Evolutionary conservation across 2,113 vertebrate species (phyloP), one percentile per base, ranked within the genome.

Genomic region (Struthio camelus): DNA sequence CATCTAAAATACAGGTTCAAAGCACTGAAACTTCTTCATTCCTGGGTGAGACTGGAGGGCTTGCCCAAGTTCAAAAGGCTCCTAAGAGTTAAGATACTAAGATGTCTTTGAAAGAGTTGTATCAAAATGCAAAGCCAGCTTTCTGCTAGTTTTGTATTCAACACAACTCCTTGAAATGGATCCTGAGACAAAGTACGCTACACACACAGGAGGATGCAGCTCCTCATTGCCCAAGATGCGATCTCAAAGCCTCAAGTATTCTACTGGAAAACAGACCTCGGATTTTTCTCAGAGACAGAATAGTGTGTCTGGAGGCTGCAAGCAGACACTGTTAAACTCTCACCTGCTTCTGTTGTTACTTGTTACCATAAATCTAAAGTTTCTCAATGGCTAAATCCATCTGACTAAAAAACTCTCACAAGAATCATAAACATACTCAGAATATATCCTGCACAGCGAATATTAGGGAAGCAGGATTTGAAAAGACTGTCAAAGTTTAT

Each of bases 151-250:
- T 34, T 75, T 50, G 22, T 46, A 17, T 27, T 73, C 69, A 89
- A 40, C 13, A 6, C 10, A 71, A n/a, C 9, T 56, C 34, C 9
- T 75, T 62, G 24, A 81, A 51, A 42, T 3, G 5, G 56, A 69
- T 79, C 17, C 78, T 30, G 17, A 66, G 48, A 69, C 3, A 54
- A 7, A 82, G 4, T 10, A 92, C 19, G 19, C 6, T 2, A 53
- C 3, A 46, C 0, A 0, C 11, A 65, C 10, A 81, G 16, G 7
- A 87, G 1, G 9, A 87, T 12, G 9, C 10, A n/a, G 44, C 28
- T 70, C 16, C 5, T 8, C 25, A 14, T 0, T 84, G 40, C 9
- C 25, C 83, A 28, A 50, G 24, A 20, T 1, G 5, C 16, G 77
- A 82, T 65, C 13, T 69, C 42, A 69, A 7, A 58, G 34, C 56